Evolutionary conservation across 2,888 invertebrate species (phyloP).

Genomic region (Ferdinandea cuprea): DNA sequence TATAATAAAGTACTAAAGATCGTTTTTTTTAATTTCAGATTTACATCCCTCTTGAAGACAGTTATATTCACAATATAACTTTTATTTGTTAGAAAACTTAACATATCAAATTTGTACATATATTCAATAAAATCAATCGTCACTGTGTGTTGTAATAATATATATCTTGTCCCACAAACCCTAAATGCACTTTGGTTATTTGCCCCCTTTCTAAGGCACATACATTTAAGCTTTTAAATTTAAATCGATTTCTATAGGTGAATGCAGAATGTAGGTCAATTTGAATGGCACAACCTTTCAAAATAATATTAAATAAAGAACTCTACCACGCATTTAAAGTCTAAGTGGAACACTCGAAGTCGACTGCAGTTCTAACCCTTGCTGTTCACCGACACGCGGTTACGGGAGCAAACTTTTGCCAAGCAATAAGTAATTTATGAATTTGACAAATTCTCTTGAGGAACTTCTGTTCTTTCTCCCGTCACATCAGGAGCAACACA

Average conservation of each 20-base stretch:
- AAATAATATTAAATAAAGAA: not conserved
- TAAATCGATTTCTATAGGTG: not conserved
- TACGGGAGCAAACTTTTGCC: slow-evolving; percentile 45
- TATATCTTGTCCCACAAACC: no score
- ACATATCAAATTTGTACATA: no score
- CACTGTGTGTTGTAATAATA: no score
- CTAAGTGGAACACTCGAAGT: slow-evolving; percentile 1
- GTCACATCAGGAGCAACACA: slow-evolving; percentile 25
- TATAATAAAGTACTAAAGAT: no score
- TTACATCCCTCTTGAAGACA: no score
- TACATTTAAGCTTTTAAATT: no score
- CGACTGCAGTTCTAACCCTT: slow-evolving; percentile 12
- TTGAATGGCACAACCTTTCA: slow-evolving; percentile 6
- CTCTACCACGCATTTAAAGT: slow-evolving; percentile 1
- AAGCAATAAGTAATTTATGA: slow-evolving; percentile 68
- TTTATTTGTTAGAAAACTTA: no score
- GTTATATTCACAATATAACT: no score
- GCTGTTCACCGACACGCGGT: slow-evolving; percentile 37
- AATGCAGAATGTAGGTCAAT: slow-evolving; percentile 8
- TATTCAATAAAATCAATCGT: no score
- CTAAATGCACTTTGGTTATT: no score
- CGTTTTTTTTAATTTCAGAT: no score
- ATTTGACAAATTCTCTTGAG: slow-evolving; percentile 61
- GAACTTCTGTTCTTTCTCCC: slow-evolving; percentile 31
- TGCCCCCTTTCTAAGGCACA: no score